phyloP scores from a whole-genome alignment of 1,140 invertebrate genomes.

The Drosophila tropicalis region DNA sequence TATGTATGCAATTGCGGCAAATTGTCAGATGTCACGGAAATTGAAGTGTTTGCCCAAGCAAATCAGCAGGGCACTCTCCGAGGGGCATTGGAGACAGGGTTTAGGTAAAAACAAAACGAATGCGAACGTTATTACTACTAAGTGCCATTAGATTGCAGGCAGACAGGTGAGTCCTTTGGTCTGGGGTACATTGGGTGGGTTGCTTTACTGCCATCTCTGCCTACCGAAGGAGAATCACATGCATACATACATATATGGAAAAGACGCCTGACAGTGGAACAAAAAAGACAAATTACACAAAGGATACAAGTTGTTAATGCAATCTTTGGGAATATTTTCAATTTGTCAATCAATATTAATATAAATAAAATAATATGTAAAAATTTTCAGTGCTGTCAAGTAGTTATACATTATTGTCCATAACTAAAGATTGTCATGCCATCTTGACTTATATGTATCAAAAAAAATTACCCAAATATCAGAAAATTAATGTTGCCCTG shows the following conservation, averaged over 20 bases:
- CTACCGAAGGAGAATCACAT: neutral
- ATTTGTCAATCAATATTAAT: no score
- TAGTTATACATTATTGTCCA: no score
- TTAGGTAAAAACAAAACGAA: slow-evolving; percentile 31
- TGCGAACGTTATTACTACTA: slow-evolving; percentile 62
- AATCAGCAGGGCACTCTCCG: slow-evolving; percentile 26
- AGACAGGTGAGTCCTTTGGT: slow-evolving; percentile 29
- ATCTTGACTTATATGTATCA: no score
- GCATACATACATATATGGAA: slow-evolving; percentile 11
- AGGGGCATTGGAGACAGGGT: neutral
- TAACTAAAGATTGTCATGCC: no score
- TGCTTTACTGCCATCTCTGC: neutral
- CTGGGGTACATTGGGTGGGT: neutral
- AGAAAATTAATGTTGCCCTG: no score
- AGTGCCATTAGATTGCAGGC: slow-evolving; percentile 51
- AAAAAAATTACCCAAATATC: no score
- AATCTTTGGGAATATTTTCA: no score
- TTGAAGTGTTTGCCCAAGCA: slow-evolving; percentile 56
- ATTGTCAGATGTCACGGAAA: slow-evolving; percentile 55
- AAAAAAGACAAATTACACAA: neutral
- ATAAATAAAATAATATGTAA: no score
- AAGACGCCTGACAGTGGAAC: slow-evolving; percentile 1
- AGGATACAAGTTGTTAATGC: no score
- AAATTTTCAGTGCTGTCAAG: no score
- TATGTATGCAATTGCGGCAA: slow-evolving; percentile 40